Percentiles rank a stretch among this genome's conserved stretches.
Evolutionary conservation across 2,113 vertebrate genomes (phyloP).

Genomic region (Tyto alba): DNA sequence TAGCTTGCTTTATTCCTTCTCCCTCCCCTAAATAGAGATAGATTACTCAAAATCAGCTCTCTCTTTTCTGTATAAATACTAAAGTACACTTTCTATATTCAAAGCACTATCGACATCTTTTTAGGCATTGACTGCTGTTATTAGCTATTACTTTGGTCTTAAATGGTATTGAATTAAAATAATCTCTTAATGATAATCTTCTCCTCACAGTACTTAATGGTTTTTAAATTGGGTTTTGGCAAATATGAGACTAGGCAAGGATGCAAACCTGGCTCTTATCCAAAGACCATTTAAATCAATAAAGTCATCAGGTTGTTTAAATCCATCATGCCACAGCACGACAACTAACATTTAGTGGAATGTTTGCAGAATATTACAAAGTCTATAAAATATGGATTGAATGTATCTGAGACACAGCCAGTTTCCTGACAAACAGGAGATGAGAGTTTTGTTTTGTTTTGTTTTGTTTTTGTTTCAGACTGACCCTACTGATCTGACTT

Average conservation of each 20-base stretch:
- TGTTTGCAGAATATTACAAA: slow-evolving; percentile 15
- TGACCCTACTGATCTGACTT: background rate
- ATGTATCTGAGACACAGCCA: background rate
- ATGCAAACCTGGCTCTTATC: background rate
- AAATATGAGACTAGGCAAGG: background rate
- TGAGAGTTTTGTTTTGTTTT: background rate
- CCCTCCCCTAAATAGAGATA: background rate
- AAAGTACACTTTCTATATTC: background rate
- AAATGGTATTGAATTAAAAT: slow-evolving; percentile 62
- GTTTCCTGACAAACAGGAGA: background rate
- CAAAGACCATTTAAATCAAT: slow-evolving; percentile 24
- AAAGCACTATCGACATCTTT: background rate
- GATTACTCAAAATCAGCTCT: slow-evolving; percentile 21
- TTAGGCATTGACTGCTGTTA: background rate
- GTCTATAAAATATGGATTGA: slow-evolving; percentile 38
- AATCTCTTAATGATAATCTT: slow-evolving; percentile 59
- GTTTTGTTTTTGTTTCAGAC: background rate
- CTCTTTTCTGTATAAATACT: background rate
- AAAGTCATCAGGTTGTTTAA: slow-evolving; percentile 14
- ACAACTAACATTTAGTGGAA: slow-evolving; percentile 3
- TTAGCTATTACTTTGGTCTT: slow-evolving; percentile 43
- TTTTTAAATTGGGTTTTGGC: slow-evolving; percentile 66
- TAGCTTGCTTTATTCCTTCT: slow-evolving; percentile 22
- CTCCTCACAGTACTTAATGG: slow-evolving; percentile 43
- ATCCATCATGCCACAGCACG: background rate